Base-by-base conservation (phyloP, 2,888 invertebrate genomes). In the Geotrupes spiniger region DNA sequence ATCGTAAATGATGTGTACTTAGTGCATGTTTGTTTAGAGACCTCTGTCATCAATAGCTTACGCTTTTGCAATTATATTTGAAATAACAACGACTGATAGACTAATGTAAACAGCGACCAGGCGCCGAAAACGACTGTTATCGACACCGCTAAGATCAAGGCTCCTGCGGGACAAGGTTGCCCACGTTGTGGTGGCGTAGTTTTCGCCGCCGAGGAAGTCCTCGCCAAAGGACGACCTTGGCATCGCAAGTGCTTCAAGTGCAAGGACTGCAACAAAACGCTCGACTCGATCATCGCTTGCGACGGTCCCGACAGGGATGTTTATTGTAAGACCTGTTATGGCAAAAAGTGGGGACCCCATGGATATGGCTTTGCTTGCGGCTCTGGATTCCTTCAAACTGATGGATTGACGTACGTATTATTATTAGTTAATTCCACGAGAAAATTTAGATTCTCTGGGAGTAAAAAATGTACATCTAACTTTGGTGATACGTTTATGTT, bases 301-400 rank as follows among this genome's bases (percentile, higher is more conserved):
- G 95, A 96, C 69, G 92, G 92, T 37, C 96, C 96, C 43, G 91
- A 95, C 65, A 83, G 83, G 54, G 92, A 94, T 62, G 87, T 97
- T 54, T 97, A 92, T 76, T 97, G 97, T 78, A 95, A 92, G 76
- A 91, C 92, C 66, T 98, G 97, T 76, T 96, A 98, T 73, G 95
- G 95, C 66, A 93, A 95, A 77, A 95, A 92, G 74, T 96, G 90
- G 87, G 97, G 96, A 64, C 96, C 96, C 43, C 96, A 96, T 73
- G 93, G 93, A 52, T 95, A 94, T 69, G 95, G 95, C 49, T 95
- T 93, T 71, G 95, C 94, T 56, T 92, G 91, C 69, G 95, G 95
- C 51, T 93, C 93, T 59, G 94, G 95, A 58, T 92, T 92, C 78
- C 80, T 94, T 60, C 91, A 92, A 73, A 93, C 92, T 61, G 92